Base-by-base conservation (phyloP, 2,113 vertebrate genomes). In the Brachypodius melanocephalos region DNA sequence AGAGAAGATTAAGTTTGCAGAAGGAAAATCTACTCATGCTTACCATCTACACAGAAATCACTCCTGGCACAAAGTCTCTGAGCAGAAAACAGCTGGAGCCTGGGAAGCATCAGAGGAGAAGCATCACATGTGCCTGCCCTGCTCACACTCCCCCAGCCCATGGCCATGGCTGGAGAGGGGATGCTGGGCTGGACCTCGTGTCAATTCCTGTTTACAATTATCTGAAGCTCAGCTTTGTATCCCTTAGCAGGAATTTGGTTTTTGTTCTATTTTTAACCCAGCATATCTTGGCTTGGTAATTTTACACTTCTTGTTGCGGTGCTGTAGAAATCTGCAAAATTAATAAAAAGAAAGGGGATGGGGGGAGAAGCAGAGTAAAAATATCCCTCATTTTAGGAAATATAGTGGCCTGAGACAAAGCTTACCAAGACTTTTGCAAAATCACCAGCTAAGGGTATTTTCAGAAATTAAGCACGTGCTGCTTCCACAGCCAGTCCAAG, bases 251-350 rank as follows among this genome's bases (percentile, higher is more conserved):
- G 61, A 68, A 38, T 45, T 34, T 24, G 7, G 62, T 28, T 68
- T 90, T 63, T 54, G 21, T 25, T 91, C 32, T 65, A 16, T 80
- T 96, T 94, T 77, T 90, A 94, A 86, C 48, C 29, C 68, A 83
- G 40, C 36, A 29, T 46, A 80, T 20, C 55, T 58, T 73, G 48
- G 90, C 63, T 25, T 20, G 46, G 24, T 90, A 66, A 49, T 71
- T 93, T 76, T 48, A 66, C 46, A 14, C 49, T 86, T 77, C 42
- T 67, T 14, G 20, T 67, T 76, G 29, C 28, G 69, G 48, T 5
- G 34, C 38, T 20, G 26, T 6, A 83, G 29, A 54, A 71, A 66
- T 51, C 29, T 38, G 40, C 12, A 49, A 76, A 85, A 73, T 3
- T 2, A 82, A 36, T 38, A 57, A 48, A 85, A 75, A 55, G 26